Evolutionary conservation across 1,140 invertebrate genomes (phyloP), one percentile per base, ranked within the genome.

Genomic region (Drosophila baimaii): DNA sequence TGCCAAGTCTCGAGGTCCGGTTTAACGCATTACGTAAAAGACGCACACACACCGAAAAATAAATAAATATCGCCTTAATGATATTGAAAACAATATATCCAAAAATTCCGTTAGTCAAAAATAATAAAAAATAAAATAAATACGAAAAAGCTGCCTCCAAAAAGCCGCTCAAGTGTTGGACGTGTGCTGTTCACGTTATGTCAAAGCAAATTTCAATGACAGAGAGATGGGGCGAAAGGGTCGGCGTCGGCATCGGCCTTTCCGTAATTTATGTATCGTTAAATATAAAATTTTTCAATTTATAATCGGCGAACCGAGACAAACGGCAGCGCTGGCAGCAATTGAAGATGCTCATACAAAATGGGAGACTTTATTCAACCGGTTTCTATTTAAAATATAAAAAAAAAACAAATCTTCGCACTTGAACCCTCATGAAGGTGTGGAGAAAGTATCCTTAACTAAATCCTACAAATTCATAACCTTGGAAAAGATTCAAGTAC

Each of bases 11-110:
- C 27, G 51, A 79, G 79, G 79, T 88, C 83, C 83, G 83, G 83
- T 88, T 89, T 88, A 55, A 25, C 39, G 37, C 56, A 77, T 89
- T 89, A 83, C 83, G 83, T 88, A 83, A 79, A 86, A 84, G 74
- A 65, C 39, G 27, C 47, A 39, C 27, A 29, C 33, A 35, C 31
- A 54, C 5, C 13, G 21, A 51, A 27, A 57, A 19, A 76, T 58
- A 75, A 77, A 64, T 66, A 76, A 85, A 86, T 85, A 70, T 54
- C 39, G 72, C 58, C 69, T 79, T 68, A 85, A 85, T 68, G 56
- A 71, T 81, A 78, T 81, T 71, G 65, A 82, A 59, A 66, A 66
- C 37, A 65, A 65, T 49, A 52, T 43, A 73, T 47, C 59, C 35
- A 52, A 10, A 31, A 35, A 68, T 54, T 72, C 74, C 75, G 75